A percentile compares a stretch with the other conserved stretches of the same genome.
phyloP scores from a whole-genome alignment of 2,888 invertebrate species.

The Ormyrus thymus region DNA sequence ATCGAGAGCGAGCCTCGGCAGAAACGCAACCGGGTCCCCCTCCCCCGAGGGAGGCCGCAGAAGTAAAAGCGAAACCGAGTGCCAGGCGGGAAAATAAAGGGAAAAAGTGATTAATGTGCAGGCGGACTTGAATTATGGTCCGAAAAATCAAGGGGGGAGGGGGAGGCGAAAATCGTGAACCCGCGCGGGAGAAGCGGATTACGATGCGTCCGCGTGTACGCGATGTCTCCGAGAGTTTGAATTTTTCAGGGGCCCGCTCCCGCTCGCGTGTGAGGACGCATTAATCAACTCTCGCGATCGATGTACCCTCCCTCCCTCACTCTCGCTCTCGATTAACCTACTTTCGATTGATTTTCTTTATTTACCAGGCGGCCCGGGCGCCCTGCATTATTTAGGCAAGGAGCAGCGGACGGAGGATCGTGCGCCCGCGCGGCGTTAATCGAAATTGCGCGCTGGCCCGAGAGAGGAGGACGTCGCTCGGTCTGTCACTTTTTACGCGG shows the following conservation, averaged over 20 bases:
- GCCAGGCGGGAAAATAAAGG: neutral
- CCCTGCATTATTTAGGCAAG: constrained; percentile 25
- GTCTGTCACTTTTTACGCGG: too few relatives aligned
- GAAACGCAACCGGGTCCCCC: too few relatives aligned
- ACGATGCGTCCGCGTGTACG: neutral
- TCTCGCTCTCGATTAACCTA: constrained; percentile 6
- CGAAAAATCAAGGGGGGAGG: constrained; percentile 13
- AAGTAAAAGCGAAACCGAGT: too few relatives aligned
- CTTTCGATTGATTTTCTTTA: constrained; percentile 33
- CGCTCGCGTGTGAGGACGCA: constrained; percentile 17
- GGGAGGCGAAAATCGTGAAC: constrained; percentile 19
- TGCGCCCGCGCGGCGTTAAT: too few relatives aligned
- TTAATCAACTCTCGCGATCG: constrained; percentile 15
- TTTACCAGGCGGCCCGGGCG: neutral
- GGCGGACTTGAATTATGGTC: constrained; percentile 28
- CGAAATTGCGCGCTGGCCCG: too few relatives aligned
- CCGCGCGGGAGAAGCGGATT: constrained; percentile 12
- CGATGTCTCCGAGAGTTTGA: neutral
- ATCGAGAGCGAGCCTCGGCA: too few relatives aligned
- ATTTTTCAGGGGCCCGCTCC: constrained; percentile 14
- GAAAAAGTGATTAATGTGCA: constrained; percentile 30
- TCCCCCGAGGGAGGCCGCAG: too few relatives aligned
- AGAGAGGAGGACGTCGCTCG: too few relatives aligned
- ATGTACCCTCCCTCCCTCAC: neutral
- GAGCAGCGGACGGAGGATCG: too few relatives aligned